Evolutionary conservation across 2,888 invertebrate species (phyloP).

Genomic region (Cephus runcator): DNA sequence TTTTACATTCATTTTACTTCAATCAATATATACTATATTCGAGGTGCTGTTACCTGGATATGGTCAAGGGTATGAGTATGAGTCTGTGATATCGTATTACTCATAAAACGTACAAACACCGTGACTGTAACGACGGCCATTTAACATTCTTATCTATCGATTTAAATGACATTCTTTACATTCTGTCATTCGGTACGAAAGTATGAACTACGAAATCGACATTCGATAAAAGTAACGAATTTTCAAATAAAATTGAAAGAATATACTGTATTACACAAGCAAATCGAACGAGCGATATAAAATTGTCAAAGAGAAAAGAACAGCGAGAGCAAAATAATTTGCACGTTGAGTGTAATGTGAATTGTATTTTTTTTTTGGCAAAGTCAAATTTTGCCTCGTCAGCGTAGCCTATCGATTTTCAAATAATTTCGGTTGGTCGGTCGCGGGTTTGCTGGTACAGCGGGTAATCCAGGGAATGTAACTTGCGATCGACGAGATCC

Average conservation of each 20-base stretch:
- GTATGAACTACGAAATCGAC: slow-evolving; percentile 27
- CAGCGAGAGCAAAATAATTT: background rate
- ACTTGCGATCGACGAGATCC: background rate
- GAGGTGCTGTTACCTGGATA: too few species aligned
- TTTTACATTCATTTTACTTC: too few species aligned
- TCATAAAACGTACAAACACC: slow-evolving; percentile 48
- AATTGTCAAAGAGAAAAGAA: background rate
- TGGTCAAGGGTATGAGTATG: too few species aligned
- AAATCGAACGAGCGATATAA: background rate
- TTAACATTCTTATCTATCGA: slow-evolving; percentile 49
- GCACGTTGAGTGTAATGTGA: background rate
- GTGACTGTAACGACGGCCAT: slow-evolving; percentile 33
- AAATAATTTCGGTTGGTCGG: background rate
- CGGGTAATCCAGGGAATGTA: background rate
- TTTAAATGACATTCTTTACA: slow-evolving; percentile 46
- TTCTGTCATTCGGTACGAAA: slow-evolving; percentile 12
- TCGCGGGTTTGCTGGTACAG: background rate
- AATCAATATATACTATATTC: too few species aligned
- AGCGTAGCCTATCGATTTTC: background rate
- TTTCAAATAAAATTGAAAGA: slow-evolving; percentile 28
- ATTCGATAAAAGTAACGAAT: slow-evolving; percentile 34
- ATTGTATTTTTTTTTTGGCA: background rate
- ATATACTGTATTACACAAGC: background rate
- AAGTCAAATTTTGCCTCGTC: background rate
- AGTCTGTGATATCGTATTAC: slow-evolving; percentile 31